Conservation (phyloP, 2,797 vertebrate species). For the Myoxocephalus aenaeus region DNA sequence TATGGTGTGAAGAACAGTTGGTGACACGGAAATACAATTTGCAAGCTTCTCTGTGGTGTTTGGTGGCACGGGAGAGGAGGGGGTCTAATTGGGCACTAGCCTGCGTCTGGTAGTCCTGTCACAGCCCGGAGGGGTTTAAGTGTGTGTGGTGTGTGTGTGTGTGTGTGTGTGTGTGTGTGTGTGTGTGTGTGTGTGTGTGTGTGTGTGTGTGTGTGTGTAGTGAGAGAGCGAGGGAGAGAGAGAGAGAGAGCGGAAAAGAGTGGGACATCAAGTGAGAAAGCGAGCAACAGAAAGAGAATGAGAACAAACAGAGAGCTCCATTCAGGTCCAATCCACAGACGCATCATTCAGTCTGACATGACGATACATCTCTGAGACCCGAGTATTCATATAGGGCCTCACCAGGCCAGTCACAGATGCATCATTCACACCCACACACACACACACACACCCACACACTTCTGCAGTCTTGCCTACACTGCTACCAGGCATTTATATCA, state of each 20-base stretch:
- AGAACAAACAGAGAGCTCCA: conserved; percentile 81
- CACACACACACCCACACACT: conserved; percentile 72
- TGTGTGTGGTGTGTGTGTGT: conserved; percentile 42
- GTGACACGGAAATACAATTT: conserved; percentile 62
- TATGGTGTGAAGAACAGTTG: conserved; percentile 58
- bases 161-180: conserved; percentile 10
- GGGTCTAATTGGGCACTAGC: conserved; percentile 65
- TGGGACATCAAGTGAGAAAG: conserved; percentile 40
- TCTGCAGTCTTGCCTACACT: conserved; percentile 52
- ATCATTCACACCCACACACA: conserved; percentile 72
- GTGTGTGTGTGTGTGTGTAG: background rate
- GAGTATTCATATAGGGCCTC: conserved; percentile 71
- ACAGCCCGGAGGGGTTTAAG: conserved; percentile 64
- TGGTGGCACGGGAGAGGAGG: conserved; percentile 46
- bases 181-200: conserved; percentile 19
- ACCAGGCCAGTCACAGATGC: conserved; percentile 69
- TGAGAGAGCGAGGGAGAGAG: conserved; percentile 7
- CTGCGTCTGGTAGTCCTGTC: conserved; percentile 74
- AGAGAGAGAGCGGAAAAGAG: conserved; percentile 15
- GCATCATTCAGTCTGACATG: conserved; percentile 81
- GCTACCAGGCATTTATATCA: conserved; percentile 65
- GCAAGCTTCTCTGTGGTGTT: conserved; percentile 61
- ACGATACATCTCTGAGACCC: conserved; percentile 75
- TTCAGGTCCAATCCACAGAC: conserved; percentile 81
- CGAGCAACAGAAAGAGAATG: conserved; percentile 44